A percentile compares a stretch with the other conserved stretches of the same genome.
Conservation (phyloP, 2,888 invertebrate species). For the Clostera curtula region DNA sequence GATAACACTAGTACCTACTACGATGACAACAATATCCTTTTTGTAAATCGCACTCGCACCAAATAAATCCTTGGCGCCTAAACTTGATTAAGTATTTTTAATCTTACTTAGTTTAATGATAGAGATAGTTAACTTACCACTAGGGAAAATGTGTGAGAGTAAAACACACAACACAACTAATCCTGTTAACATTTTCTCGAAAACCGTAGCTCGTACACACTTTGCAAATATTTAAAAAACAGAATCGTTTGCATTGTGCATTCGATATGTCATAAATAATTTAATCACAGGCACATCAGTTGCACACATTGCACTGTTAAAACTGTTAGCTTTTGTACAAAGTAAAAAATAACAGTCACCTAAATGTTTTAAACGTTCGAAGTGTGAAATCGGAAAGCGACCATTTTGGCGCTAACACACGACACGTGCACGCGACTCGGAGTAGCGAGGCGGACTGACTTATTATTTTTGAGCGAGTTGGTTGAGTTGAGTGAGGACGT, state of each 20-base stretch:
- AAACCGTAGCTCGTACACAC: constrained; percentile 46
- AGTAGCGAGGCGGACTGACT: constrained; percentile 38
- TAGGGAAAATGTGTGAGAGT: constrained; percentile 42
- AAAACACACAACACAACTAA: constrained; percentile 47
- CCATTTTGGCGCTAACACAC: constrained; percentile 40
- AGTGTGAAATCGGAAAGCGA: constrained; percentile 28
- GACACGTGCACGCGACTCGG: constrained; percentile 32
- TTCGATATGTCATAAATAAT: constrained; percentile 30
- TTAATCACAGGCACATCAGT: constrained; percentile 34
- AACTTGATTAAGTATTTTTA: too few species aligned
- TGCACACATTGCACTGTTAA: constrained; percentile 34
- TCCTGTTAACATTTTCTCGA: constrained; percentile 63
- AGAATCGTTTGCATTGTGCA: constrained; percentile 60
- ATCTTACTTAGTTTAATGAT: too few species aligned
- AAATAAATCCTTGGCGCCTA: too few species aligned
- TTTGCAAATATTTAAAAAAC: constrained; percentile 43
- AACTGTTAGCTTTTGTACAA: constrained; percentile 39
- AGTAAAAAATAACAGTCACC: constrained; percentile 38
- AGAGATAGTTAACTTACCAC: constrained; percentile 40
- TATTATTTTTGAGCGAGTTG: too few species aligned
- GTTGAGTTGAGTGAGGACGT: neutral
- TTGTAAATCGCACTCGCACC: too few species aligned
- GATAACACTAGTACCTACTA: too few species aligned
- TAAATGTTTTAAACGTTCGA: constrained; percentile 20
- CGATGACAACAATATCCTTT: too few species aligned